phyloP scores from a whole-genome alignment of 2,797 vertebrate species.

The Lepus townsendii region DNA sequence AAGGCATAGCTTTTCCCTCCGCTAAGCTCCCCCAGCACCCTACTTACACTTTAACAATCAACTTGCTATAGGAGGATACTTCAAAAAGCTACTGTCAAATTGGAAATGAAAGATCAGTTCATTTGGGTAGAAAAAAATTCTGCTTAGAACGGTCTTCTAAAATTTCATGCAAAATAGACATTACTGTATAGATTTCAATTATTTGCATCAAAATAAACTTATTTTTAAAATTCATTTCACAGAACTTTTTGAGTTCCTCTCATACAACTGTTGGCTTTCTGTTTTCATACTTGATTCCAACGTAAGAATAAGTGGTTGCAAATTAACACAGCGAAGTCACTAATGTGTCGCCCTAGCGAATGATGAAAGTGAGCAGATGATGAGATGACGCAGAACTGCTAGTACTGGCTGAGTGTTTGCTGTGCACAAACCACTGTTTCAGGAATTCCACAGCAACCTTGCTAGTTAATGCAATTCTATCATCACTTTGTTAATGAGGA shows the following conservation, averaged over 20 bases:
- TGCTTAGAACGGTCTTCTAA: too few relatives aligned
- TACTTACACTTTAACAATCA: not conserved
- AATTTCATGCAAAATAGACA: too few relatives aligned
- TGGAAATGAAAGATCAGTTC: too few relatives aligned
- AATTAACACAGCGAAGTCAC: not conserved
- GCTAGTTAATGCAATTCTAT: not conserved
- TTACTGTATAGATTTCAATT: too few relatives aligned
- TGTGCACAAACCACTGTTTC: not conserved
- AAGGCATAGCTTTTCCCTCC: not conserved
- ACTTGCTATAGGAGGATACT: not conserved
- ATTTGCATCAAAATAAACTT: too few relatives aligned
- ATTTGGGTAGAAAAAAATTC: too few relatives aligned
- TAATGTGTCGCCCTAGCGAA: not conserved
- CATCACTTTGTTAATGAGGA: conserved; percentile 9
- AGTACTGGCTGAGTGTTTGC: not conserved
- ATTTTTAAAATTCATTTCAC: too few relatives aligned
- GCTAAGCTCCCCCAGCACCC: not conserved
- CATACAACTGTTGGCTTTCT: not conserved
- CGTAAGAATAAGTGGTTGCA: not conserved
- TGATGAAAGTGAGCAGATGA: not conserved
- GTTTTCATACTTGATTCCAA: not conserved
- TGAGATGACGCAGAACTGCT: not conserved
- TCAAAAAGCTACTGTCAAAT: too few relatives aligned
- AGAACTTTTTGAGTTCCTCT: too few relatives aligned
- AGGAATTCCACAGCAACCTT: not conserved